phyloP scores from a whole-genome alignment of 2,797 vertebrate species.

The Tachyglossus aculeatus region DNA sequence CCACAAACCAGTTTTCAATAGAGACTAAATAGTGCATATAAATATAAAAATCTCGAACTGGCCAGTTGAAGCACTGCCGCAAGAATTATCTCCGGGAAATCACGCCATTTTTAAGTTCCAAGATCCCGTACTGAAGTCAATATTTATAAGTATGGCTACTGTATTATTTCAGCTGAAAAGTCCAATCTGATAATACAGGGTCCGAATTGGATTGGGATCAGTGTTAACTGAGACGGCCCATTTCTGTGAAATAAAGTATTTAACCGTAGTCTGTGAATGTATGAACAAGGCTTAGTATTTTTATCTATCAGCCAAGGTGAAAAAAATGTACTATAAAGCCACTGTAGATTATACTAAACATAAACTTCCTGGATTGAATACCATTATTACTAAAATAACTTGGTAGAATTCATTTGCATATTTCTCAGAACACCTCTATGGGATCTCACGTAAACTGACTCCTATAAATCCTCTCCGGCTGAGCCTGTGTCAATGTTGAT shows the following conservation, averaged over 20 bases:
- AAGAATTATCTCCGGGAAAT: constrained; percentile 12
- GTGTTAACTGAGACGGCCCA: constrained; percentile 38
- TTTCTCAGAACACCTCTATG: constrained; percentile 52
- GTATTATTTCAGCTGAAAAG: constrained; percentile 52
- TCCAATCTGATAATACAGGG: constrained; percentile 38
- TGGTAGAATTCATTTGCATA: constrained; percentile 60
- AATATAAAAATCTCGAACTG: background rate
- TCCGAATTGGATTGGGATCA: constrained; percentile 24
- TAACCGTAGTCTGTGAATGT: constrained; percentile 8
- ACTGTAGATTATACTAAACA: constrained; percentile 65
- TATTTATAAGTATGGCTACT: constrained; percentile 52
- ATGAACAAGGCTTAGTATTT: constrained; percentile 55
- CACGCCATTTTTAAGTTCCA: background rate
- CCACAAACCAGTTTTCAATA: background rate
- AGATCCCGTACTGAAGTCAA: constrained; percentile 3
- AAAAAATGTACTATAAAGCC: constrained; percentile 61
- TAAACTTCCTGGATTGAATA: constrained; percentile 72
- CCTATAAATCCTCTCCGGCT: constrained; percentile 17
- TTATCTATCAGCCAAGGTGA: constrained; percentile 64
- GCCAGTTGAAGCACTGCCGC: background rate
- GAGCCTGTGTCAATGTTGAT: background rate
- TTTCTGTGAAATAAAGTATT: constrained; percentile 45
- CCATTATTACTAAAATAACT: constrained; percentile 72
- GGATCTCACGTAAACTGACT: constrained; percentile 26
- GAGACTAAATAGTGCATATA: background rate